These are phyloP conservation scores for Eueremaeus valkanovi DNA, from an alignment of 2,888 invertebrate genomes.

Conservation along the genomic window DNA sequence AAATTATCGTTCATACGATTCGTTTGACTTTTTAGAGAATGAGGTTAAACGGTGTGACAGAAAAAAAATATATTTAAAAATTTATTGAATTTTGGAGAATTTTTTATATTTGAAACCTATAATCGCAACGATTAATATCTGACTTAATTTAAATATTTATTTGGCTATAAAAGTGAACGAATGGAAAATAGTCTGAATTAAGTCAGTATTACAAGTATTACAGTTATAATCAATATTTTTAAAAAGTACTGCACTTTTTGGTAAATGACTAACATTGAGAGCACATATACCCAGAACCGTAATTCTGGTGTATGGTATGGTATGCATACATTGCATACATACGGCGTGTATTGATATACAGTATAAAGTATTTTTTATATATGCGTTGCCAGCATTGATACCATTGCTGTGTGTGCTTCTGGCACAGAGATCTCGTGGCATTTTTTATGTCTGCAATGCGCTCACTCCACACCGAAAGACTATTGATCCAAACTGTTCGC, in stretches of 20 bases:
- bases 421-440: conserved; percentile 20
- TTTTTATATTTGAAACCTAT: neutral
- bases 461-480: conserved; percentile 36
- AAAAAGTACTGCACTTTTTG: neutral
- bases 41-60: no score
- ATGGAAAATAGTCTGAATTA: no score
- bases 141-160: neutral
- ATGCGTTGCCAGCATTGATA: neutral
- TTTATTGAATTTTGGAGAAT: no score
- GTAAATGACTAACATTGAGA: conserved; percentile 15
- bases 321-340: conserved; percentile 31
- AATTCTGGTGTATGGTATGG: neutral
- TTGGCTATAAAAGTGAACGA: no score
- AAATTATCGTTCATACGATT: no score
- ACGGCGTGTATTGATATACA: neutral
- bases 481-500: conserved; percentile 35
- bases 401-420: no score
- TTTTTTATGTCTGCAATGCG: conserved; percentile 37
- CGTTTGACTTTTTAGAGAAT: no score
- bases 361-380: neutral
- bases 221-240: neutral
- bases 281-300: conserved; percentile 7
- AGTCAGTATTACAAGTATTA: conserved; percentile 25
- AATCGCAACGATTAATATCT: neutral
- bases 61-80: no score